A percentile compares a stretch with the other conserved stretches of the same genome.
Conservation (phyloP, 2,797 vertebrate genomes). For the Malacoraja senta region DNA sequence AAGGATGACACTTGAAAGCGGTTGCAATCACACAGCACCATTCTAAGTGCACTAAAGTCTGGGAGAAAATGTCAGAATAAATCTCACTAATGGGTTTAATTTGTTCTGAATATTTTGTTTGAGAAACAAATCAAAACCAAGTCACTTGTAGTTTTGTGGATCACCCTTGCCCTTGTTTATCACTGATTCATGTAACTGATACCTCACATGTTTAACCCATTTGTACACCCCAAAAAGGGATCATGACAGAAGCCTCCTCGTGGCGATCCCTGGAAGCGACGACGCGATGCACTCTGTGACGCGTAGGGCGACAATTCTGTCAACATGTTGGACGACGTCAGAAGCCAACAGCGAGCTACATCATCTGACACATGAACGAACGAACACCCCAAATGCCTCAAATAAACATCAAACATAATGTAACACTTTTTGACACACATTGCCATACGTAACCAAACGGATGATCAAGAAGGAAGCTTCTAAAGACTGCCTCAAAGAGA, state of each 20-base stretch:
- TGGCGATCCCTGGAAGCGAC: no score
- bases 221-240: no score
- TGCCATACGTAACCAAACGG: neutral
- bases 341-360: no score
- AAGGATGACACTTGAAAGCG: neutral
- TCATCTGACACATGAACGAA: no score
- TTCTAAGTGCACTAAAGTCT: neutral
- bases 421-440: neutral
- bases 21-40: neutral
- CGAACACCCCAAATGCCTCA: neutral
- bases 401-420: neutral
- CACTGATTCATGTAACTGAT: neutral
- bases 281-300: no score
- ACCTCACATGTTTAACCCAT: no score
- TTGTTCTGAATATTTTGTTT: neutral
- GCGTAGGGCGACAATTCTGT: no score
- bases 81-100: neutral
- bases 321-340: no score
- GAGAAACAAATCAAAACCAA: slow-evolving; percentile 18
- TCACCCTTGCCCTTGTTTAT: neutral
- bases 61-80: neutral
- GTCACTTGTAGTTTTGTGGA: neutral
- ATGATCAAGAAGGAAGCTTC: neutral
- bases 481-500: neutral
- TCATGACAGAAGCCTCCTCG: no score